Evolutionary conservation across 2,888 invertebrate genomes (phyloP), one percentile per base, ranked within the genome.

Genomic region (Abrostola tripartita): DNA sequence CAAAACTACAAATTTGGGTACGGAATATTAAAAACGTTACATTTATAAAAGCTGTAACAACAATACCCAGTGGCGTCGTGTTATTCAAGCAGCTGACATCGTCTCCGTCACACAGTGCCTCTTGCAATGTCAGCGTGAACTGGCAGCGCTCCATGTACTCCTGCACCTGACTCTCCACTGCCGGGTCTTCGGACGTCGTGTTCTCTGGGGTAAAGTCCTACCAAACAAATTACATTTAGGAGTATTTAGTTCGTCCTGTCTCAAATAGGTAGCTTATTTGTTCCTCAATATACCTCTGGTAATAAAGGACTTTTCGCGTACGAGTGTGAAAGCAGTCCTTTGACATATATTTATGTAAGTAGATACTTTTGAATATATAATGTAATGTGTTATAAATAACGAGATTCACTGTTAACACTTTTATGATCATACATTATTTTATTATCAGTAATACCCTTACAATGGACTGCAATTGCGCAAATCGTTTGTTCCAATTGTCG

Each of bases 41-140:
- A 5, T n/a, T n/a, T n/a, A 8, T 11, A 11, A 6, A 5, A 11
- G 40, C 8, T 40, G 11, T 11, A 5, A 40, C 40, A n/a, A 41
- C 5, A n/a, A 4, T 54, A 91, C 92, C 91, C 74, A 80, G 74
- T 4, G 87, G 63, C 0, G 83, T 76, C 0, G 82, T 81, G 7
- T 71, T 68, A 41, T 87, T 81, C 8, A 82, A 68, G 54, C 94
- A 94, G 50, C 78, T 81, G 5, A 76, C 78, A 37, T 89, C 89
- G 0, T 89, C 90, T 1, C 91, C 93, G 44, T 94, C 94, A 66
- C 94, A 94, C 4, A 93, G 85, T 11, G 94, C 89, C 72, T 93
- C 93, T 61, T 94, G 94, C 79, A 88, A 86, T 14, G 93, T 90
- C 68, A 93, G 79, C 14, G 92, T 93, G 78, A 86, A 89, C 80